Evolutionary conservation across 2,888 invertebrate species (phyloP).

Genomic region (Phortica magna): DNA sequence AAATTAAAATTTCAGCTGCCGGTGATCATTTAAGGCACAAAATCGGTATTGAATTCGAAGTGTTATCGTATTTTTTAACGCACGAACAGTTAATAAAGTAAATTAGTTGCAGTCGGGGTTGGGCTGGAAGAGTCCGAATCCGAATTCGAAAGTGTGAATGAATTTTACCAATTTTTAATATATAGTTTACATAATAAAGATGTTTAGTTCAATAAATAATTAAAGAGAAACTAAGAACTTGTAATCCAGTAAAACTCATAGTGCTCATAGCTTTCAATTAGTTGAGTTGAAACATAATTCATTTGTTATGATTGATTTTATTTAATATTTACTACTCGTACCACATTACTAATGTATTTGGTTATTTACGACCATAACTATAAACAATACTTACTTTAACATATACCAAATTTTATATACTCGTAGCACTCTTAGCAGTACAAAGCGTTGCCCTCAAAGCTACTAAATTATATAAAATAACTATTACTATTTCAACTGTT

Average conservation of each 20-base stretch:
- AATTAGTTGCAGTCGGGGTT: constrained; percentile 7
- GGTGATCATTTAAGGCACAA: background rate
- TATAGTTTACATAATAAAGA: background rate
- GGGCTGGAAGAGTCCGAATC: constrained; percentile 53
- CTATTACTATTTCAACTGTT: background rate
- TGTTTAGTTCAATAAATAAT: background rate
- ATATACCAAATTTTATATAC: constrained; percentile 3
- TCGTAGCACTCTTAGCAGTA: constrained; percentile 14
- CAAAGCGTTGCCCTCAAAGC: constrained; percentile 1
- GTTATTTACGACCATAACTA: background rate
- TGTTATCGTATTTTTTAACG: background rate
- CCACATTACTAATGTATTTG: background rate
- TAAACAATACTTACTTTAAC: background rate
- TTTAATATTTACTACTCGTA: background rate
- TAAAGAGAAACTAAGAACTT: background rate
- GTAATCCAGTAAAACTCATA: background rate
- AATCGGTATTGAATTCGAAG: background rate
- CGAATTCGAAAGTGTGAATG: constrained; percentile 61
- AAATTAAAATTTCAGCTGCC: too few species aligned
- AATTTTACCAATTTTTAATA: constrained; percentile 10
- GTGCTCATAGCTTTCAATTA: background rate
- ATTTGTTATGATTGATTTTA: background rate
- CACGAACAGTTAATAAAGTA: background rate
- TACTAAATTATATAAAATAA: background rate
- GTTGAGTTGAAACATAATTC: background rate